These are phyloP conservation scores for Brachypteracias leptosomus DNA, from an alignment of 2,113 vertebrate species.

Conservation along the genomic window DNA sequence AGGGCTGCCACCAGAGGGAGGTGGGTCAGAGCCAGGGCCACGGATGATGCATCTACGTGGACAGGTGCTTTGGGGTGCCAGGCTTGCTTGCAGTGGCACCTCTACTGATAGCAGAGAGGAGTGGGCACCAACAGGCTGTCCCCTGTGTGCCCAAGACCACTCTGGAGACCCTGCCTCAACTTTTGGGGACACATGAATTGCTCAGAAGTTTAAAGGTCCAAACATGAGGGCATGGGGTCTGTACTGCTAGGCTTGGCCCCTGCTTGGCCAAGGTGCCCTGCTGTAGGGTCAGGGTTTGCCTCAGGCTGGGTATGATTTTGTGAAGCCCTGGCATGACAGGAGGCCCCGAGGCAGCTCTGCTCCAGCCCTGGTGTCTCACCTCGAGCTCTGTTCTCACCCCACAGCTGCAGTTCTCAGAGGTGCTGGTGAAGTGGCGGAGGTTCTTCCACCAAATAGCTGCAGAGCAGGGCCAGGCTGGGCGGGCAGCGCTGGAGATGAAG, in stretches of 20 bases:
- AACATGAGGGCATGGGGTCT: accelerated
- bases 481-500: conserved; percentile 75
- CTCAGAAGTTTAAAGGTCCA: neutral
- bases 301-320: neutral
- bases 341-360: neutral
- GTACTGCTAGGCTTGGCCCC: neutral
- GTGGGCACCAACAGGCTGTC: neutral
- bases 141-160: neutral
- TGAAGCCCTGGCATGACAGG: neutral
- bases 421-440: conserved; percentile 86
- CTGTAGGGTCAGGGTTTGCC: neutral
- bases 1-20: neutral
- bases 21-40: neutral
- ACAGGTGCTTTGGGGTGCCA: neutral
- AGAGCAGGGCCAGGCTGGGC: conserved; percentile 79
- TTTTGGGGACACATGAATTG: neutral
- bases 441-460: conserved; percentile 86
- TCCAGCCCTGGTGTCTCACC: neutral
- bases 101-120: neutral
- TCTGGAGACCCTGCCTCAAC: neutral
- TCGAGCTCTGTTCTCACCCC: neutral
- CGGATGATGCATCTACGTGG: neutral
- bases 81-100: neutral
- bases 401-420: conserved; percentile 88
- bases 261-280: neutral